These are phyloP conservation scores for Spizella passerina DNA, from an alignment of 2,797 vertebrate genomes.

Conservation along the genomic window DNA sequence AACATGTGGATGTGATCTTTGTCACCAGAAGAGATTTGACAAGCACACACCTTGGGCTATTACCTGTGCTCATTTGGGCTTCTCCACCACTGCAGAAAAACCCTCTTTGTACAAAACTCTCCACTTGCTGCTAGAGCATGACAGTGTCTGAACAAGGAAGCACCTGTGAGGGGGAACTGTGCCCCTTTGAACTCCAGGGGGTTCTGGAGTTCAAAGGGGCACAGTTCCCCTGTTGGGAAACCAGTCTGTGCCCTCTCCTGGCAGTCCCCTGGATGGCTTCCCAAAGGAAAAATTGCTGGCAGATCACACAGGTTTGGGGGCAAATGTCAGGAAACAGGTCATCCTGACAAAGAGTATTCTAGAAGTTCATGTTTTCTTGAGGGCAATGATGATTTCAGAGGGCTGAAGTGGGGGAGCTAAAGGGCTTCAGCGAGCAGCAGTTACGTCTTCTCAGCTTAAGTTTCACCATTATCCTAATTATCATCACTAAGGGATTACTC, in stretches of 20 bases:
- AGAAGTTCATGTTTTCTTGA: background rate
- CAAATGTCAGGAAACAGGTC: background rate
- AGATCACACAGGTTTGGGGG: background rate
- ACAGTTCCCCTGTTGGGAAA: background rate
- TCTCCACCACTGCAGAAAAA: background rate
- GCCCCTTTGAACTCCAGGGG: fast-evolving
- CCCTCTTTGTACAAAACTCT: background rate
- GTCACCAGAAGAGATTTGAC: background rate
- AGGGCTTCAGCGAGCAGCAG: background rate
- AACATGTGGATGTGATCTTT: background rate
- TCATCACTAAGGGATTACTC: background rate
- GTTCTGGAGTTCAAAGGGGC: too few relatives aligned
- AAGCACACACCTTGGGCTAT: background rate
- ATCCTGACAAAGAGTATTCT: background rate
- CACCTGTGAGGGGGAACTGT: background rate
- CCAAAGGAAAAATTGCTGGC: background rate
- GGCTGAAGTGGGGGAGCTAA: background rate
- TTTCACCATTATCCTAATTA: background rate
- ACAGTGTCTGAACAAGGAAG: background rate
- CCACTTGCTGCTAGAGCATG: background rate
- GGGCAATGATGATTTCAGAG: background rate
- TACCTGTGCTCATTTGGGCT: background rate
- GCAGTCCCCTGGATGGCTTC: background rate
- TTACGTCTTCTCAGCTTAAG: background rate
- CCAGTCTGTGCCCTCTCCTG: background rate